Evolutionary conservation across 1,140 invertebrate species (phyloP).

Genomic region (Copidosoma floridanum): DNA sequence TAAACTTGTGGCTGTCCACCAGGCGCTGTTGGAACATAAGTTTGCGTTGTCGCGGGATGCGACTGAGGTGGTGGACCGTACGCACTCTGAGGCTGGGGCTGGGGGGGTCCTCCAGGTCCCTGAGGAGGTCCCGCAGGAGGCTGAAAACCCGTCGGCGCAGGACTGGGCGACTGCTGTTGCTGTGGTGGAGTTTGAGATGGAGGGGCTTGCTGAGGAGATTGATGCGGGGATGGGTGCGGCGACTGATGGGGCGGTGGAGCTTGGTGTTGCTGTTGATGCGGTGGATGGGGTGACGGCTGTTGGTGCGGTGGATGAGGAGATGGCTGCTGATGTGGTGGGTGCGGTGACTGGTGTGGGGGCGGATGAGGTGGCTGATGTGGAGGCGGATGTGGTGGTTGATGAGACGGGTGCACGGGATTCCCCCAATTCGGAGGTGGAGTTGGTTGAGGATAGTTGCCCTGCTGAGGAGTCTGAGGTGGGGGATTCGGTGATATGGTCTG

Average conservation of each 20-base stretch:
- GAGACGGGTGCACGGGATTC: conserved; percentile 39
- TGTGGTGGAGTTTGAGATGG: conserved; percentile 49
- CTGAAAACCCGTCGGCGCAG: conserved; percentile 52
- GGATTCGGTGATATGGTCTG: conserved; percentile 52
- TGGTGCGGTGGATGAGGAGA: conserved; percentile 43
- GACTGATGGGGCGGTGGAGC: conserved; percentile 36
- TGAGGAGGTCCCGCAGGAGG: conserved; percentile 52
- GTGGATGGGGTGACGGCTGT: conserved; percentile 43
- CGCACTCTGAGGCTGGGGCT: conserved; percentile 42
- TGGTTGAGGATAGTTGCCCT: conserved; percentile 44
- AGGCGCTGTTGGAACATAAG: conserved; percentile 49
- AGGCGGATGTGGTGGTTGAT: conserved; percentile 34
- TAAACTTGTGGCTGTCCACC: conserved; percentile 53
- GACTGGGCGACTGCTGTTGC: conserved; percentile 51
- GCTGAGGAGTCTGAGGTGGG: conserved; percentile 48
- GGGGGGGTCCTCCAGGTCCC: conserved; percentile 44
- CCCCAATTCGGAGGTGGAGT: conserved; percentile 45
- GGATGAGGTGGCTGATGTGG: conserved; percentile 37
- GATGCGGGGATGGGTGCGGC: conserved; percentile 40
- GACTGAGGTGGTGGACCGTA: conserved; percentile 50
- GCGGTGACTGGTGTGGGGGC: conserved; percentile 41
- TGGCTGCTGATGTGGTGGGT: conserved; percentile 37
- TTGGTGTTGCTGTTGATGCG: conserved; percentile 45
- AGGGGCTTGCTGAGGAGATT: conserved; percentile 40
- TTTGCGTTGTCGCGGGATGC: conserved; percentile 52